Evolutionary conservation across 2,113 vertebrate genomes (phyloP), one percentile per base, ranked within the genome.

Genomic region (Siniperca chuatsi): DNA sequence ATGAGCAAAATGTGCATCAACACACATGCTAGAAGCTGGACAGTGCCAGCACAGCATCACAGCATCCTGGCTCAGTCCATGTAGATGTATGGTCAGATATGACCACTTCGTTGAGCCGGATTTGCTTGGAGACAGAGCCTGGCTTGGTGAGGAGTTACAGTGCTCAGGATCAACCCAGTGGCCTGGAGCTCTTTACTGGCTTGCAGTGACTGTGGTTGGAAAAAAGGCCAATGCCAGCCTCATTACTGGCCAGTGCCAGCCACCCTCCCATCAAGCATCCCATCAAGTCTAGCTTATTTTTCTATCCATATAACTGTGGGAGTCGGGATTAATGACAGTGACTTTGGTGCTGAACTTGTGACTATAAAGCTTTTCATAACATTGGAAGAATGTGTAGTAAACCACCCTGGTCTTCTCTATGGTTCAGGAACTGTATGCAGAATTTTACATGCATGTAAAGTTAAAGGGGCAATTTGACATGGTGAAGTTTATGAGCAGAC

Each of bases 171-270:
- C 79, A 74, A 68, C 62, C 62, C 62, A 78, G 81, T 69, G 75
- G 79, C 81, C 87, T 84, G 72, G 87, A 88, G 79, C 69, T 74
- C 64, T 84, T 61, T 67, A 44, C 78, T 83, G 73, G 76, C 78
- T 75, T 74, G 12, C 58, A 79, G 69, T 65, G 67, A 82, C 90
- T 92, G 92, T 64, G 90, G 90, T 92, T 81, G 89, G 92, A 94
- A 92, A 94, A 40, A 68, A 29, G 52, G 40, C 57, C 25, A 78
- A 50, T 81, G 82, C 83, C 84, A 93, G 72, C 75, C 80, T 89
- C 79, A 79, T 89, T 90, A 77, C 70, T 73, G 25, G 50, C 65
- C 70, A 79, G 62, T 79, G 85, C 85, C 90, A 87, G 62, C 82
- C 74, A 40, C 37, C 67, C 71, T 75, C 66, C 60, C 79, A 71